These are phyloP conservation scores for Dicentrarchus labrax DNA, from an alignment of 2,113 vertebrate genomes.

Conservation along the genomic window DNA sequence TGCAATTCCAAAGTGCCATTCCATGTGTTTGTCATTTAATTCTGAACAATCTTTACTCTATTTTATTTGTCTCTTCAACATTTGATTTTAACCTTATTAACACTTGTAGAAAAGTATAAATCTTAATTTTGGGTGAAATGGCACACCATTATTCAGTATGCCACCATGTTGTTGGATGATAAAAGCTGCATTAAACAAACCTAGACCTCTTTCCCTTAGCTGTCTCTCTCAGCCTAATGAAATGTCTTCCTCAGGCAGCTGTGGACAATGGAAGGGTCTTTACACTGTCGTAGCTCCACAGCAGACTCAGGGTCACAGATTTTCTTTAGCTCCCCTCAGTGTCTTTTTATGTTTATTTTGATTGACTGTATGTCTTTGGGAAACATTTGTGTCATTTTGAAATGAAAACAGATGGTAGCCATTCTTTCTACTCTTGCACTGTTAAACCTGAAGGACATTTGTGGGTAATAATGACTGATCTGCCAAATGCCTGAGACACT, in stretches of 20 bases:
- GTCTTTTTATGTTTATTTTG: conserved; percentile 46
- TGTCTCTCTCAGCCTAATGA: conserved; percentile 20
- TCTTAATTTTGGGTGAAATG: not conserved
- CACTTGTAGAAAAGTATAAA: not conserved
- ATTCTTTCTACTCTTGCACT: conserved; percentile 42
- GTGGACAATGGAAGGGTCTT: not conserved
- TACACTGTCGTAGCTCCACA: not conserved
- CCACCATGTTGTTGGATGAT: not conserved
- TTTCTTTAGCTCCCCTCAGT: conserved; percentile 16
- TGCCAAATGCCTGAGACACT: conserved; percentile 32
- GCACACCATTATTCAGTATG: not conserved
- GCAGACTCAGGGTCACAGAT: conserved; percentile 22
- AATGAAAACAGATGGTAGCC: conserved; percentile 57
- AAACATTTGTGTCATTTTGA: conserved; percentile 44
- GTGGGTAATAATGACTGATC: conserved; percentile 61
- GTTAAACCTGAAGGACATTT: conserved; percentile 63
- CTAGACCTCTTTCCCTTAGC: not conserved
- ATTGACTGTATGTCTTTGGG: conserved; percentile 45
- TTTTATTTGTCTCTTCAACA: not conserved
- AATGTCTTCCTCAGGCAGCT: conserved; percentile 16
- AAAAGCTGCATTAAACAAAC: not conserved
- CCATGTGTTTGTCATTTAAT: not conserved
- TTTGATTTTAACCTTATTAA: not conserved
- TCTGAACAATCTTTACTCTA: too few relatives aligned
- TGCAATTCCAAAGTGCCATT: not conserved